Conservation (phyloP, 2,888 invertebrate species). For the Hylaea fasciaria region DNA sequence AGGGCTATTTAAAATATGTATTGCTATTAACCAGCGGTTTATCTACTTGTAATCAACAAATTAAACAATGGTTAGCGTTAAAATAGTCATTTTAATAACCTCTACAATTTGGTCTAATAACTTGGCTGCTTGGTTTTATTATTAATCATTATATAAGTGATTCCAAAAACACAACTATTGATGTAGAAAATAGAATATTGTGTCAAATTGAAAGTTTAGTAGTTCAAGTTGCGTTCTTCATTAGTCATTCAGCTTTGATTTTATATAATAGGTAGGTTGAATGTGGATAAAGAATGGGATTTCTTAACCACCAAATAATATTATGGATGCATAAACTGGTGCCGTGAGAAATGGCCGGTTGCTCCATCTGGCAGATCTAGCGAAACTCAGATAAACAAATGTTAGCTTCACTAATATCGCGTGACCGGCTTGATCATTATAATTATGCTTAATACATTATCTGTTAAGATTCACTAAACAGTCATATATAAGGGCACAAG, state of each 20-base stretch:
- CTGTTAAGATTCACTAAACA: constrained; percentile 34
- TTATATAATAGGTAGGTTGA: constrained; percentile 24
- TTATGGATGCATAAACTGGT: constrained; percentile 37
- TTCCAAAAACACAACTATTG: too few species aligned
- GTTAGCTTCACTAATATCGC: constrained; percentile 24
- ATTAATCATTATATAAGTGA: too few species aligned
- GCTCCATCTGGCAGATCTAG: constrained; percentile 58
- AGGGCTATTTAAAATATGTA: too few species aligned
- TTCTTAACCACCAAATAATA: constrained; percentile 54
- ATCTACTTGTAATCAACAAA: too few species aligned
- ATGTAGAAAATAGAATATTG: not conserved
- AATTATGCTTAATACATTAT: constrained; percentile 51
- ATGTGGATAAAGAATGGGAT: constrained; percentile 36
- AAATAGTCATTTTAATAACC: too few species aligned
- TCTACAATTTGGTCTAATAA: too few species aligned
- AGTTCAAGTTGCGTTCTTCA: not conserved
- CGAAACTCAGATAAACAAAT: constrained; percentile 15
- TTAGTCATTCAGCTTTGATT: constrained; percentile 20
- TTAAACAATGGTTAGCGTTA: too few species aligned
- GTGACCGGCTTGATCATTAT: constrained; percentile 48
- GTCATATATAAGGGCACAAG: too few species aligned
- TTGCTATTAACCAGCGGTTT: too few species aligned
- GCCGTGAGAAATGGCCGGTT: constrained; percentile 65
- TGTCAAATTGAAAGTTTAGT: not conserved
- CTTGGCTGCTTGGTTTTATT: too few species aligned